These are phyloP conservation scores for Macrosoma leucophasiata DNA, from an alignment of 2,888 invertebrate genomes.

Conservation along the genomic window DNA sequence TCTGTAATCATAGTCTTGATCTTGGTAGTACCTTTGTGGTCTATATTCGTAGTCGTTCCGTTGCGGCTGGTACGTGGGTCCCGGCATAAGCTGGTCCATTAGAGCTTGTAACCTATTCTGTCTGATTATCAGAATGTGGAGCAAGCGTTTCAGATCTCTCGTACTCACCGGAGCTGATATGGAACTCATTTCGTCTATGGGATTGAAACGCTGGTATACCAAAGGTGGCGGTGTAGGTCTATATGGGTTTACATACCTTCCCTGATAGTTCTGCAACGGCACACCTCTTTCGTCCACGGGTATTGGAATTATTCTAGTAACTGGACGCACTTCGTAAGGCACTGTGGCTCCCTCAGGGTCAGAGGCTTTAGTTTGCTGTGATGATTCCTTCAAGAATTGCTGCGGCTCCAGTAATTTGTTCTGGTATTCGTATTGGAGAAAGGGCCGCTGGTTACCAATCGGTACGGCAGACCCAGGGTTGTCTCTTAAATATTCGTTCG, in stretches of 20 bases:
- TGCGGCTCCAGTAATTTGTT: slow-evolving; percentile 67
- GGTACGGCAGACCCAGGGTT: slow-evolving; percentile 67
- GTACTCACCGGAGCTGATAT: slow-evolving; percentile 83
- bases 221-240: slow-evolving; percentile 42
- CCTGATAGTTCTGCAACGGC: slow-evolving; percentile 59
- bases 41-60: slow-evolving; percentile 43
- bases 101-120: slow-evolving; percentile 77
- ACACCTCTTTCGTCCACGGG: slow-evolving; percentile 66
- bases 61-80: slow-evolving; percentile 43
- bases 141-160: slow-evolving; percentile 79
- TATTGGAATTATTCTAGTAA: slow-evolving; percentile 59
- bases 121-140: slow-evolving; percentile 79
- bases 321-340: slow-evolving; percentile 53
- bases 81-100: slow-evolving; percentile 64
- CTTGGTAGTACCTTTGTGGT: slow-evolving; percentile 52
- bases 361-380: slow-evolving; percentile 42
- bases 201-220: slow-evolving; percentile 54
- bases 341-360: slow-evolving; percentile 49
- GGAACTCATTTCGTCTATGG: slow-evolving; percentile 71
- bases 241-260: slow-evolving; percentile 54
- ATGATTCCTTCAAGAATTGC: slow-evolving; percentile 48
- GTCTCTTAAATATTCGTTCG: slow-evolving; percentile 65
- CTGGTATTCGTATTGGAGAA: slow-evolving; percentile 66
- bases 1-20: slow-evolving; percentile 56
- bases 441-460: slow-evolving; percentile 70